Evolutionary conservation across 1,140 invertebrate genomes (phyloP), one percentile per base, ranked within the genome.

Genomic region (Microplitis mediator): DNA sequence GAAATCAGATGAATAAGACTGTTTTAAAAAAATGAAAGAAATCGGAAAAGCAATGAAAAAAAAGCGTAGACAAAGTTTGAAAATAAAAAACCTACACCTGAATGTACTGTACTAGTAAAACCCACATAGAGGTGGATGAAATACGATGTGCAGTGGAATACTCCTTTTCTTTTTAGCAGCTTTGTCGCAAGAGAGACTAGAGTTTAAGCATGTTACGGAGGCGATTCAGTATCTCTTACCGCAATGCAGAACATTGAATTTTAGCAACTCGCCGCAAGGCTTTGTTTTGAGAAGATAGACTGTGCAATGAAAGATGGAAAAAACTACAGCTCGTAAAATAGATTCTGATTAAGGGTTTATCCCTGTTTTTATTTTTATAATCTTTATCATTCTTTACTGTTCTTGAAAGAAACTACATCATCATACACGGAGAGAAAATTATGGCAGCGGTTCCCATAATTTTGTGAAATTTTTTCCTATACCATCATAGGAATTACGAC

Each of bases 191-290:
- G 70, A 71, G 51, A 63, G 71, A 58, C 71, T 65, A 71, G 62
- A 61, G 61, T 34, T 72, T 72, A 66, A 72, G 68, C 70, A 71
- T 65, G 54, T 71, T 63, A 56, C 54, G 16, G 58, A 67, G 69
- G 69, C 69, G 73, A 76, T 76, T 76, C 69, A 67, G 69, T 76
- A 72, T 74, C 72, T 76, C 74, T 74, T 76, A 77, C 76, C 74
- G 76, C 76, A 77, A 74, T 77, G 76, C 76, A 77, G 76, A 77
- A 76, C 74, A 72, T 75, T 76, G 70, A 76, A 77, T 77, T 77
- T 76, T 62, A 72, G 32, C 51, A 34, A 71, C 61, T 71, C 50
- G 62, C 23, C 69, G 45, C 50, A 31, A 65, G 60, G 60, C 13
- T 65, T 68, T 45, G 36, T 39, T 66, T 34, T 61, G 32, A 66